Evolutionary conservation across 2,113 vertebrate species (phyloP).

Genomic region (Spizaetus ornatus): DNA sequence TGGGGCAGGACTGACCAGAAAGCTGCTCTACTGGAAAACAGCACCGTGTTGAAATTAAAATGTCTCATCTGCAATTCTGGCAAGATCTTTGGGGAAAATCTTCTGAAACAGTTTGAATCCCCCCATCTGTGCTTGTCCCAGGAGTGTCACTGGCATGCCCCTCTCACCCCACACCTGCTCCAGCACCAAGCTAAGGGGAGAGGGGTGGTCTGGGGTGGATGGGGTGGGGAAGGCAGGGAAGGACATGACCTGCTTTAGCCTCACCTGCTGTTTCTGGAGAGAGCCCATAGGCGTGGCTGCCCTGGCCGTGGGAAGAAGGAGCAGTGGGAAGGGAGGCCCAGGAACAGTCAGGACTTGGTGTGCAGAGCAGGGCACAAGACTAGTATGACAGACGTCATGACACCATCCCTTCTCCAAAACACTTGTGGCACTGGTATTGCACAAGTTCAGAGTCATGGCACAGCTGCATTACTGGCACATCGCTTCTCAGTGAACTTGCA

Average conservation of each 20-base stretch:
- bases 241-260: background rate
- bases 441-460: background rate
- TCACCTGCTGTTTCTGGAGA: background rate
- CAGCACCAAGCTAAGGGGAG: background rate
- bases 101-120: background rate
- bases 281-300: background rate
- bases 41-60: background rate
- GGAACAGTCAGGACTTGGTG: background rate
- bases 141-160: background rate
- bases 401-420: background rate
- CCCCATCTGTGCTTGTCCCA: background rate
- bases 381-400: background rate
- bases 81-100: background rate
- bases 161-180: background rate
- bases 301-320: background rate
- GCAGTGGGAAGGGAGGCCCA: background rate
- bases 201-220: background rate
- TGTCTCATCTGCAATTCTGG: background rate
- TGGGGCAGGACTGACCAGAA: background rate
- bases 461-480: background rate
- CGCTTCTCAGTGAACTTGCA: background rate
- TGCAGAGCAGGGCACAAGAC: background rate
- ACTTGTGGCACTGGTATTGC: background rate
- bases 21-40: background rate
- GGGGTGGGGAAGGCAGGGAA: background rate